These are phyloP conservation scores for Plagodis pulveraria DNA, from an alignment of 2,888 invertebrate genomes.

Conservation along the genomic window DNA sequence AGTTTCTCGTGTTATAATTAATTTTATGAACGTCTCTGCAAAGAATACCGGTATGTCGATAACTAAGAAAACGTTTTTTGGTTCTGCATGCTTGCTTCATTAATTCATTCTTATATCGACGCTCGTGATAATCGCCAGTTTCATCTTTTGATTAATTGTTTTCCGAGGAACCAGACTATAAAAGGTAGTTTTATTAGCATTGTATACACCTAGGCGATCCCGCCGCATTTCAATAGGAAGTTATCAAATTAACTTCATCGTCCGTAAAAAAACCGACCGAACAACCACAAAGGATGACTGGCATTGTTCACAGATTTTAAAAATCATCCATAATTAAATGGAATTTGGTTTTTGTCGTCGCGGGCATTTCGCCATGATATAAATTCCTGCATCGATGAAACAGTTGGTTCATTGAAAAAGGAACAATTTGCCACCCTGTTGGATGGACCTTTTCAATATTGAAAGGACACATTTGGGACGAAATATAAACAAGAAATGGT, in stretches of 20 bases:
- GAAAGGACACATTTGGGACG: conserved; percentile 51
- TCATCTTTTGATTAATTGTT: conserved; percentile 26
- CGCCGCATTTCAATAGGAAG: conserved; percentile 71
- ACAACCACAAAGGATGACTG: conserved; percentile 71
- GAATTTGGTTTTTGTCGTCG: conserved; percentile 74
- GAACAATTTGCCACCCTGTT: conserved; percentile 76
- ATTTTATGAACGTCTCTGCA: conserved; percentile 33
- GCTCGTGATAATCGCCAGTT: conserved; percentile 21
- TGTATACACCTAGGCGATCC: conserved; percentile 33
- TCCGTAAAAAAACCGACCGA: conserved; percentile 67
- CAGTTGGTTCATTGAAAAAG: conserved; percentile 64
- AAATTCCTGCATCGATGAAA: conserved; percentile 70
- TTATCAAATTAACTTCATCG: conserved; percentile 80
- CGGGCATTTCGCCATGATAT: conserved; percentile 74
- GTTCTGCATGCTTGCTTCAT: conserved; percentile 50
- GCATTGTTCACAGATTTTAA: conserved; percentile 85
- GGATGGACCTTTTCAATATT: conserved; percentile 58
- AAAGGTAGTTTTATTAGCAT: conserved; percentile 30
- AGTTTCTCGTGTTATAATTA: conserved; percentile 29
- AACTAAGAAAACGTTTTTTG: conserved; percentile 37
- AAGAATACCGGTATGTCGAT: conserved; percentile 13
- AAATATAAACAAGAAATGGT: conserved; percentile 57
- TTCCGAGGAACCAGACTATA: conserved; percentile 13
- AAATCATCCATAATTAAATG: conserved; percentile 84
- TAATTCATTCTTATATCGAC: conserved; percentile 41